Percentiles rank a stretch among this genome's conserved stretches.
Evolutionary conservation across 1,140 invertebrate species (phyloP).

Genomic region (Centruroides vittatus): DNA sequence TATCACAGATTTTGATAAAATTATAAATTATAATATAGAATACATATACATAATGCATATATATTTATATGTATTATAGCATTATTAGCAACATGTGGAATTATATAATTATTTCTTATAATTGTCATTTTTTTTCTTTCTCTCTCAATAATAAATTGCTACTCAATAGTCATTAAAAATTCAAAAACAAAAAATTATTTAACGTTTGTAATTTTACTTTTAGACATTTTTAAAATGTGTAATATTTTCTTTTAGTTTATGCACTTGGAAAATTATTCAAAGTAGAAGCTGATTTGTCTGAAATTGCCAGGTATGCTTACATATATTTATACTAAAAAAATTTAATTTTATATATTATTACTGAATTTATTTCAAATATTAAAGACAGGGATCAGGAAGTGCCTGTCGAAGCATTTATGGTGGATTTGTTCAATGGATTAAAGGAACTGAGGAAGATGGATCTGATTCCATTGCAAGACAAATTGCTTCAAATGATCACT

Average conservation of each 20-base stretch:
- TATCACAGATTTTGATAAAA: no score
- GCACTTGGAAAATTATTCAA: slow-evolving; percentile 61
- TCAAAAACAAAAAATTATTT: no score
- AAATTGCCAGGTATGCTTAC: slow-evolving; percentile 47
- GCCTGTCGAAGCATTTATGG: slow-evolving; percentile 89
- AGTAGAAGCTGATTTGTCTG: slow-evolving; percentile 63
- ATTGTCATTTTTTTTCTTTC: no score
- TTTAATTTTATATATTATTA: neutral
- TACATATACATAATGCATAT: no score
- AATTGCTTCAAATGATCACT: slow-evolving; percentile 56
- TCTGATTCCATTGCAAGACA: slow-evolving; percentile 60
- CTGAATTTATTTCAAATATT: neutral
- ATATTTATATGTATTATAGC: no score
- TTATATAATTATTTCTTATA: no score
- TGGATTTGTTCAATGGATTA: slow-evolving; percentile 85
- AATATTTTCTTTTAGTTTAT: slow-evolving; percentile 28
- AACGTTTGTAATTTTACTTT: no score
- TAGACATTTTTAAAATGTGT: neutral
- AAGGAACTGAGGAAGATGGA: slow-evolving; percentile 50
- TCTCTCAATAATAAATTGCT: no score
- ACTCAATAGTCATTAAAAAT: no score
- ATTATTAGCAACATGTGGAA: no score
- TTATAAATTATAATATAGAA: no score
- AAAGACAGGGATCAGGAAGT: slow-evolving; percentile 66
- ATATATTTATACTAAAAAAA: neutral